Evolutionary conservation across 2,888 invertebrate genomes (phyloP), one percentile per base, ranked within the genome.

Genomic region (Dichetophora obliterata): DNA sequence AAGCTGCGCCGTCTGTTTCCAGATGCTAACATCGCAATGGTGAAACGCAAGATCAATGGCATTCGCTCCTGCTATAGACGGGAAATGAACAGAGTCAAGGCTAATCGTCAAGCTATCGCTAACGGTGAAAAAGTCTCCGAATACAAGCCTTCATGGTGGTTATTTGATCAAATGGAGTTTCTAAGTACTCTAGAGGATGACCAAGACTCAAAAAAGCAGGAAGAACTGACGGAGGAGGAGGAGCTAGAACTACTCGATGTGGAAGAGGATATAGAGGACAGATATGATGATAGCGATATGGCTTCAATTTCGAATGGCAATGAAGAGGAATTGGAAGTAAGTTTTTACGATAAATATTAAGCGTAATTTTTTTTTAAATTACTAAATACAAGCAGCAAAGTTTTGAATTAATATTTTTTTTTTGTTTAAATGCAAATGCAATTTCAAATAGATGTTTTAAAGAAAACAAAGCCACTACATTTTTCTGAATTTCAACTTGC

Each of bases 11-110:
- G 77, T 68, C 70, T 81, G 16, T 78, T 78, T 6, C 77, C 79
- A 3, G 43, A 76, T 3, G 81, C 80, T 8, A 75, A 78, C 24
- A 22, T 79, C 11, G 76, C 75, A 14, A 65, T 75, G 50, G 80
- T 80, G 5, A 75, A 79, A 48, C 71, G 59, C 5, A 80, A 80
- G 68, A 77, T 82, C 16, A 80, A 81, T 34, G 78, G 70, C 57
- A 54, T 82, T 1, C 77, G 77, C 0, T 37, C 77, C 16, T 57
- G 63, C 3, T 75, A 69, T 27, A 66, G 75, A 34, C 61, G 69
- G 11, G 71, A 61, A 63, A 14, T 68, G 22, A 9, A 37, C 14
- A 75, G 69, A 57, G 69, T 63, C 6, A 24, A 43, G 22, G 68
- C 27, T 54, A 54, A 63, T 31, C 4, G 37, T 54, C 6, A n/a